phyloP scores from a whole-genome alignment of 2,113 vertebrate genomes.

The Echinops telfairi region DNA sequence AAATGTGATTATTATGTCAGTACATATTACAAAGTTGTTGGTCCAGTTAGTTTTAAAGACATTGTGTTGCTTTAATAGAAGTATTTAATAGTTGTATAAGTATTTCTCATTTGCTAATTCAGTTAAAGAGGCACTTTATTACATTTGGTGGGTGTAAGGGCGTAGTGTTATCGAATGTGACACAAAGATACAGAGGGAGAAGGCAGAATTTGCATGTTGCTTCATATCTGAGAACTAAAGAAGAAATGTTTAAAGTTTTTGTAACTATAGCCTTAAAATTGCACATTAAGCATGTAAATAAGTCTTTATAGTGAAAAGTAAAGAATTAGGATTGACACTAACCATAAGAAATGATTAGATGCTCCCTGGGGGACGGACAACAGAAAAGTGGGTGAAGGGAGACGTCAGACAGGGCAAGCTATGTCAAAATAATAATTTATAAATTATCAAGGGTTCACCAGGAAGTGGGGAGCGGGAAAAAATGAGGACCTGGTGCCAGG shows the following conservation, averaged over 20 bases:
- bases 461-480: no score
- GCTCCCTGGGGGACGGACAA: no score
- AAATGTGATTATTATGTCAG: not conserved
- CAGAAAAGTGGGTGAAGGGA: no score
- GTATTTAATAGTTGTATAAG: no score
- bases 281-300: slow-evolving; percentile 62
- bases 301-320: slow-evolving; percentile 44
- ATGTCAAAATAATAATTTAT: no score
- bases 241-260: slow-evolving; percentile 22
- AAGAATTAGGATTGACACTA: slow-evolving; percentile 42
- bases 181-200: not conserved
- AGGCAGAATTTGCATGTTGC: slow-evolving; percentile 21
- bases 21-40: not conserved
- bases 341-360: slow-evolving; percentile 59
- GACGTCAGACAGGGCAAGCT: no score
- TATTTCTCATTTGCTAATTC: no score
- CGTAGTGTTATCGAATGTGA: not conserved
- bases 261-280: slow-evolving; percentile 53
- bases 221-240: not conserved
- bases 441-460: no score
- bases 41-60: no score
- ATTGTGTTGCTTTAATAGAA: no score
- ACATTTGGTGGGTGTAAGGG: slow-evolving; percentile 28
- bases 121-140: not conserved
- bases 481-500: no score